Base-by-base conservation (phyloP, 2,113 vertebrate species). In the Heterotilapia buettikoferi region DNA sequence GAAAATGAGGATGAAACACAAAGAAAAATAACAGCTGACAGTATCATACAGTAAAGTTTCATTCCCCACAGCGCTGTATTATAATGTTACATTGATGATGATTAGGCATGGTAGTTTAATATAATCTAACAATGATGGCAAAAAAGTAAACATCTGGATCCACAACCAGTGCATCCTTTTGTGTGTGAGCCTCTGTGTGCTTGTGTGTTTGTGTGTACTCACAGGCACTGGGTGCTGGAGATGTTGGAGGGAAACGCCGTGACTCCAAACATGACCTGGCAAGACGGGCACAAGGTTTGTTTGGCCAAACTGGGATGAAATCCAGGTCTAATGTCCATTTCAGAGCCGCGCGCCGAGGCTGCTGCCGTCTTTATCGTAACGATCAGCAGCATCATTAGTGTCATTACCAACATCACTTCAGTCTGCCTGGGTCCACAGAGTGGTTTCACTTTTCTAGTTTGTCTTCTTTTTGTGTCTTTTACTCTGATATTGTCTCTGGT, bases 211-310 rank as follows among this genome's bases (percentile, higher is more conserved):
- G 47, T 61, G 4, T 82, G 6, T 95, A 97, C 96, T 97, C 85
- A 97, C 96, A 97, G 83, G 26, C 63, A 85, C 14, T 38, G 80
- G 47, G 86, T 92, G 36, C 61, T 66, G 26, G 95, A 90, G 61
- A 96, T 95, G 76, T 90, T 88, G 18, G 54, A 38, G 7, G 95
- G 94, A 24, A 96, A 88, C 57, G 88, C 81, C 12, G 73, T 80
- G 29, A 90, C 87, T 50, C 66, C 82, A 3, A 21, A 80, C n/a
- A 59, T 53, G 45, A 93, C 36, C 26, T 73, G 73, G 57, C 84
- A 19, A 86, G 86, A 90, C 47, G 3, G 9, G 21, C 24, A 8
- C 9, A 19, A 10, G 9, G 53, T 87, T 19, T 18, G 43, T 59
- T 90, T 93, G 40, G 57, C 36, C 13, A 12, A 33, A 57, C 80